These are phyloP conservation scores for Macroteleia sp. DNA, from an alignment of 2,888 invertebrate species.

Conservation along the genomic window DNA sequence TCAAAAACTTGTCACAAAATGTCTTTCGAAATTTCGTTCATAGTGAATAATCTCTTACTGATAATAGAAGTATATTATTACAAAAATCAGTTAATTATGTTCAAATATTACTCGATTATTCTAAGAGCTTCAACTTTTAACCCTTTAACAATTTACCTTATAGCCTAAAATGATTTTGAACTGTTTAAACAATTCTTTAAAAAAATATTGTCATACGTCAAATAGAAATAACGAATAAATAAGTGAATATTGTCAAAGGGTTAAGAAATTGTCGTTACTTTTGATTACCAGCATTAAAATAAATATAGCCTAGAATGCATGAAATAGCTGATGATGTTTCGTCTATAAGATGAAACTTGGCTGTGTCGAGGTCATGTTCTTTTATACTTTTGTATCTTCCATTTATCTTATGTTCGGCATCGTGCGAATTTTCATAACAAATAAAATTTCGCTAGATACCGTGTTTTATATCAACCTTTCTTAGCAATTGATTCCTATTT, in stretches of 20 bases:
- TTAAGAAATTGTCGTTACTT: conserved; percentile 24
- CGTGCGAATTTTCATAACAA: conserved; percentile 10
- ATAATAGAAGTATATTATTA: conserved; percentile 36
- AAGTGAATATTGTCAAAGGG: conserved; percentile 24
- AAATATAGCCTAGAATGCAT: conserved; percentile 51
- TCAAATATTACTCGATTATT: conserved; percentile 9
- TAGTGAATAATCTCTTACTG: conserved; percentile 79
- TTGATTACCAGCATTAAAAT: conserved; percentile 31
- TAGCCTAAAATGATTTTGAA: no score
- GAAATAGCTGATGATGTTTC: conserved; percentile 39
- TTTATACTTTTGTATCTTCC: conserved; percentile 34
- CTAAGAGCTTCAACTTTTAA: conserved; percentile 22
- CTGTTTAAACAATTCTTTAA: no score
- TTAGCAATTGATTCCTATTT: not conserved
- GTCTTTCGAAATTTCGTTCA: conserved; percentile 64
- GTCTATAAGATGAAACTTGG: conserved; percentile 28
- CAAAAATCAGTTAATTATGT: not conserved
- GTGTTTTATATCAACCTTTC: conserved; percentile 10
- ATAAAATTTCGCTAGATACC: conserved; percentile 23
- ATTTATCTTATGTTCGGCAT: conserved; percentile 32
- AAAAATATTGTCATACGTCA: no score
- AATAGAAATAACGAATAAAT: not conserved
- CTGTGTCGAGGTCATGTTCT: conserved; percentile 36
- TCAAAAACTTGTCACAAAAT: conserved; percentile 19
- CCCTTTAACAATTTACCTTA: conserved; percentile 22